These are phyloP conservation scores for Heterodera filipjevi DNA, from an alignment of 2,888 invertebrate genomes.

Conservation along the genomic window DNA sequence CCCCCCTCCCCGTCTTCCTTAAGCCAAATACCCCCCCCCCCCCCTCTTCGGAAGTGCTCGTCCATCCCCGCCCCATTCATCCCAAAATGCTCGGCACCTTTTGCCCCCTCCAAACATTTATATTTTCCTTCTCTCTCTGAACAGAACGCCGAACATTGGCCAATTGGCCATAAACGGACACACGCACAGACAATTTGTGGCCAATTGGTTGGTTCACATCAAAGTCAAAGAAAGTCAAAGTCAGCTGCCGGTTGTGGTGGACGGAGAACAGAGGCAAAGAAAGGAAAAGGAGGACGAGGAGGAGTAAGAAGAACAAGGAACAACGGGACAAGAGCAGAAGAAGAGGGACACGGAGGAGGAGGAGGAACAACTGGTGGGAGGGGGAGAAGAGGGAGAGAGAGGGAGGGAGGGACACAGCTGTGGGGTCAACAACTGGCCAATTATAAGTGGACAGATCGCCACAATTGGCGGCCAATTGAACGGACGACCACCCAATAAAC, in stretches of 20 bases:
- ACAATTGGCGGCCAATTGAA: conserved; percentile 2
- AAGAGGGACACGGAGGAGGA: background rate
- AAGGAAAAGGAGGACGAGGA: background rate
- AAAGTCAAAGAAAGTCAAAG: no score
- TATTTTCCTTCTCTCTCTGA: background rate
- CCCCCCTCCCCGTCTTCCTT: no score
- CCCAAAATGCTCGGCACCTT: background rate
- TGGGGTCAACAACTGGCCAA: conserved; percentile 2
- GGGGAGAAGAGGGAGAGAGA: no score
- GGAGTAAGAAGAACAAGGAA: background rate
- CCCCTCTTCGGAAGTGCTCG: conserved; percentile 1
- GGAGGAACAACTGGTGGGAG: background rate
- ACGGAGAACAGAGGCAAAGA: background rate
- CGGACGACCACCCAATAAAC: conserved; percentile 11
- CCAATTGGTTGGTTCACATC: conserved; percentile 5
- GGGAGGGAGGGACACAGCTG: background rate
- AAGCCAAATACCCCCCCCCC: background rate
- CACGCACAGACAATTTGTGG: conserved; percentile 17
- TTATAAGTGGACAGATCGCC: conserved; percentile 8
- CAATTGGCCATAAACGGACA: conserved; percentile 32
- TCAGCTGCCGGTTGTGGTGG: conserved; percentile 14
- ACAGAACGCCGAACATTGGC: conserved; percentile 9
- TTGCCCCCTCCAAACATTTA: background rate
- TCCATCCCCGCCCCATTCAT: background rate
- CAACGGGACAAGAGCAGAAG: background rate